Evolutionary conservation across 2,888 invertebrate species (phyloP).

Genomic region (Cryptocephalus moraei): DNA sequence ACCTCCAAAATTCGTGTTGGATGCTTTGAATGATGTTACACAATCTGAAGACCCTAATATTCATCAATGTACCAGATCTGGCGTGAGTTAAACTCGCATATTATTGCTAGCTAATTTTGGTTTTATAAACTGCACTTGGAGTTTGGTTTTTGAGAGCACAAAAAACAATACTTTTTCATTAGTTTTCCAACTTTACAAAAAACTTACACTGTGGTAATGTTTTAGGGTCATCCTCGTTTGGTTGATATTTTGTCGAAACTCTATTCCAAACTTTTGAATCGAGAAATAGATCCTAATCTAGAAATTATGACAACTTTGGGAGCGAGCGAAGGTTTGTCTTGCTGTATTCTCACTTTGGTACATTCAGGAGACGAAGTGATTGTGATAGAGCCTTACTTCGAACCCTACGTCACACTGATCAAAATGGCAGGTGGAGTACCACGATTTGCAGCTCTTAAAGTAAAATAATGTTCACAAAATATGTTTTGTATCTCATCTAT

Average conservation of each 20-base stretch:
- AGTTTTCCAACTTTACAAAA: neutral
- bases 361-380: conserved; percentile 84
- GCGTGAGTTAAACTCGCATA: conserved; percentile 50
- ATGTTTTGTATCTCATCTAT: conserved; percentile 3
- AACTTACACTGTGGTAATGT: conserved; percentile 12
- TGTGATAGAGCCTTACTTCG: conserved; percentile 96
- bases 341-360: conserved; percentile 62
- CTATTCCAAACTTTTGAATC: conserved; percentile 67
- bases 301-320: conserved; percentile 87
- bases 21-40: conserved; percentile 62
- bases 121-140: too few relatives aligned
- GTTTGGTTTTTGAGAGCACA: neutral
- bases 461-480: conserved; percentile 24
- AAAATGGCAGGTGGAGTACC: conserved; percentile 77
- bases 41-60: conserved; percentile 58
- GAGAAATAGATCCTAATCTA: conserved; percentile 66
- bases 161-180: neutral
- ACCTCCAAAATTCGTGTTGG: conserved; percentile 66
- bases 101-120: neutral
- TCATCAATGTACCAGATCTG: conserved; percentile 90
- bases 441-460: conserved; percentile 75
- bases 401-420: conserved; percentile 95
- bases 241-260: conserved; percentile 74
- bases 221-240: conserved; percentile 83
- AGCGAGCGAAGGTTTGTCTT: conserved; percentile 90